Conservation (phyloP, 2,113 vertebrate genomes). For the Rhodinocichla rosea region DNA sequence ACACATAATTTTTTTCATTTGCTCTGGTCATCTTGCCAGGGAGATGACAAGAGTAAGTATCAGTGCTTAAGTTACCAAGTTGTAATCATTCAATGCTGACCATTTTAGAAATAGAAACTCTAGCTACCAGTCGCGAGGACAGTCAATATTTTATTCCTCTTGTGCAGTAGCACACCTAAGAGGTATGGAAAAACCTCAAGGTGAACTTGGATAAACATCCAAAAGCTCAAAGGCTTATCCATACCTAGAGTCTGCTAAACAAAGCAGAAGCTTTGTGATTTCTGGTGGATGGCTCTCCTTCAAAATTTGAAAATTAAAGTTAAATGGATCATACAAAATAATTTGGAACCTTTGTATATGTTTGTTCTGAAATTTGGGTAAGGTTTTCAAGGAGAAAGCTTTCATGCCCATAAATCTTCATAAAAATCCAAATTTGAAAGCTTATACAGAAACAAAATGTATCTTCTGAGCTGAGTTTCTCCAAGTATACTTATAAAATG, state of each 20-base stretch:
- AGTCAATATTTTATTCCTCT: background rate
- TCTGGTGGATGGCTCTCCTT: background rate
- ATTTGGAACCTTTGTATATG: rapidly evolving
- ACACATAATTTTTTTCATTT: background rate
- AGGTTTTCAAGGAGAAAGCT: background rate
- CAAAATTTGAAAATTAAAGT: background rate
- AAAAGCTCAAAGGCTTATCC: background rate
- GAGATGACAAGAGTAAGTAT: background rate
- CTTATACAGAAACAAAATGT: background rate
- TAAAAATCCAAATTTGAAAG: background rate
- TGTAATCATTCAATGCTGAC: background rate
- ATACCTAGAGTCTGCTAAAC: background rate
- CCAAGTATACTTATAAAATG: background rate
- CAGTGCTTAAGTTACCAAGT: background rate
- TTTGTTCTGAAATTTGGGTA: background rate
- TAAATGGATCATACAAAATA: background rate
- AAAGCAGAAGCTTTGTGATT: background rate
- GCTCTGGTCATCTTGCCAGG: background rate
- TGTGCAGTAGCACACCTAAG: background rate
- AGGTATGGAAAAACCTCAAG: background rate
- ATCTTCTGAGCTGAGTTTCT: background rate
- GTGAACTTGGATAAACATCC: background rate
- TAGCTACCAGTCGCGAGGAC: rapidly evolving
- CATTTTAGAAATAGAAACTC: background rate
- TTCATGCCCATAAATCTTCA: background rate